A percentile compares a stretch with the other conserved stretches of the same genome.
Evolutionary conservation across 2,797 vertebrate species (phyloP).

Genomic region (Melanitta fusca): DNA sequence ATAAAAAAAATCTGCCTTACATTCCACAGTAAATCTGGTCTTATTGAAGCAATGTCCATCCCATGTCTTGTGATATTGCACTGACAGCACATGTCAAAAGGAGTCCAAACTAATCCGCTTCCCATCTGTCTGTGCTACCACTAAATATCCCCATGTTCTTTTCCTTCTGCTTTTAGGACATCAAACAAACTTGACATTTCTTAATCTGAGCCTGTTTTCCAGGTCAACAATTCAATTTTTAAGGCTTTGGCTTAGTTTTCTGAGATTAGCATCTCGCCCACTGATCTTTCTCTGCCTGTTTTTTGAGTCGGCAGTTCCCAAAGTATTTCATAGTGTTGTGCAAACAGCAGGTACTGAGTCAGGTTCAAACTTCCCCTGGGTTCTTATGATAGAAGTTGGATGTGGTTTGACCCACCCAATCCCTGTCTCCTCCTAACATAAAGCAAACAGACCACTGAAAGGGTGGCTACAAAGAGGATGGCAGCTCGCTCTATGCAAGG

Average conservation of each 20-base stretch:
- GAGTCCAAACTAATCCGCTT: neutral
- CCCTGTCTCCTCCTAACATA: neutral
- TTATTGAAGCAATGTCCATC: neutral
- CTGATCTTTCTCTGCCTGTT: neutral
- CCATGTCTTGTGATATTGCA: neutral
- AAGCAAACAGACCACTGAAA: neutral
- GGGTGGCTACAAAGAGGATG: neutral
- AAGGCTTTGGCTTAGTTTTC: neutral
- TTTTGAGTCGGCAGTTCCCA: rapidly evolving
- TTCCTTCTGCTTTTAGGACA: neutral
- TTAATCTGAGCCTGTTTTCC: neutral
- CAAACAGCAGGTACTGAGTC: neutral
- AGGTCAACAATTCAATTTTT: neutral
- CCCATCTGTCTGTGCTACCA: neutral
- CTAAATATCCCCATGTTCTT: neutral
- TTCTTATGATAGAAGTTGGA: neutral
- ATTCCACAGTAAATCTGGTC: neutral
- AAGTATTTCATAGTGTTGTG: neutral
- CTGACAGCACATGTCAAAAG: neutral
- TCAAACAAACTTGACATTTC: neutral
- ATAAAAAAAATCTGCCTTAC: neutral
- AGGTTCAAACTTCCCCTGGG: rapidly evolving
- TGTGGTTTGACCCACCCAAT: neutral
- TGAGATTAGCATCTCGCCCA: rapidly evolving
- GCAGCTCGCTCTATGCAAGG: neutral